Evolutionary conservation across 2,888 invertebrate species (phyloP), one percentile per base, ranked within the genome.

Genomic region (Harmothoe impar): DNA sequence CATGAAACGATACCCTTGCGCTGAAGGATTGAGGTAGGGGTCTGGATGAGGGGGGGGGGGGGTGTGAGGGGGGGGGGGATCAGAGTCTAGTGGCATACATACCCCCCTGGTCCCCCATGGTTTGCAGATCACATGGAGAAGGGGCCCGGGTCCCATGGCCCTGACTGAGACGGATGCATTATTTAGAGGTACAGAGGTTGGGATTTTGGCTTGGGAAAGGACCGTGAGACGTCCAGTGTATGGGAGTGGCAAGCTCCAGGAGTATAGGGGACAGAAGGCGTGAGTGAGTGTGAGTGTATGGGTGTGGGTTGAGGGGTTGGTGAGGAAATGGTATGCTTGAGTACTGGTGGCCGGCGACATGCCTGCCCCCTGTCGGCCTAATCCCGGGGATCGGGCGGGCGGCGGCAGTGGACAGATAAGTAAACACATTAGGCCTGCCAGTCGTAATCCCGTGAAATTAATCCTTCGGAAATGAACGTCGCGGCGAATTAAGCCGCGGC

Each of bases 381-480:
- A 86, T 86, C 86, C 56, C 33, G 62, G 52, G 89, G 89, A 62
- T 89, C 35, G 68, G 29, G n/a, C 23, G 62, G 89, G 33, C 43
- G 35, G 29, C 33, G 20, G 68, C 23, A 23, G 25, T 51, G n/a
- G 90, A 90, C 54, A 90, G 91, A 91, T 91, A 91, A 91, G 91
- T 89, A 89, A 91, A 89, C 89, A 85, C 86, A 89, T 89, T 89
- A 77, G 56, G 29, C 90, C 90, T 78, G 72, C 78, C 89, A n/a
- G 12, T 25, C 84, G 81, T 91, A 89, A 91, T 90, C 91, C 90
- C 89, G 72, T 51, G 43, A 90, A 91, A 91, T 91, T 91, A 91
- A 91, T 91, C 91, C 90, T 35, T 81, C 88, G 91, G 91, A 91
- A 91, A 91, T 91, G 91, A 91, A 84, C 68, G 90, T 91, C 90